A percentile compares a stretch with the other conserved stretches of the same genome.
Conservation (phyloP, 1,140 invertebrate species). For the Calephelis virginiensis region DNA sequence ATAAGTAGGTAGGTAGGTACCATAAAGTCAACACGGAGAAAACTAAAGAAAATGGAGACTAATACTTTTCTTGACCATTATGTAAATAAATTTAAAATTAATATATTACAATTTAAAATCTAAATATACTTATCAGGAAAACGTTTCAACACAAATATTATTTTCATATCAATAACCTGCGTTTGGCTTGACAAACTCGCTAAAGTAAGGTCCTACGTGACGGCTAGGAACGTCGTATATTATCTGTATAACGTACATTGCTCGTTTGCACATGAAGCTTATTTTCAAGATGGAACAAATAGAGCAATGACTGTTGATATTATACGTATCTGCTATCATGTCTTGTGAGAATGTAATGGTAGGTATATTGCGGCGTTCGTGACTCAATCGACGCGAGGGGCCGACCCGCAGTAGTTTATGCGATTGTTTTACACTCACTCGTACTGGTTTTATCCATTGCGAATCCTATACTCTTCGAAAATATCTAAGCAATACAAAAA, state of each 20-base stretch:
- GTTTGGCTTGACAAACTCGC: conserved; percentile 15
- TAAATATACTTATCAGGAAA: conserved; percentile 3
- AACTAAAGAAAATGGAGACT: not conserved
- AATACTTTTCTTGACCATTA: not conserved
- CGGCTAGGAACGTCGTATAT: no score
- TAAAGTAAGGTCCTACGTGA: not conserved
- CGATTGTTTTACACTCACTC: conserved; percentile 7
- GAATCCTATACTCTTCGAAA: not conserved
- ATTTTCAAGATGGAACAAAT: not conserved
- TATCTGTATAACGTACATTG: not conserved
- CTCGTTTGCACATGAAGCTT: not conserved
- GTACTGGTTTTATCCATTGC: conserved; percentile 10
- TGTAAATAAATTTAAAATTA: not conserved
- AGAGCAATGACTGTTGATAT: not conserved
- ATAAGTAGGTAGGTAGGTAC: not conserved
- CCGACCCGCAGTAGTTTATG: conserved; percentile 3
- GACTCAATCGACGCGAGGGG: conserved; percentile 15
- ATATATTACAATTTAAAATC: conserved; percentile 1
- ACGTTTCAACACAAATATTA: conserved; percentile 1
- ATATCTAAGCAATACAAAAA: not conserved
- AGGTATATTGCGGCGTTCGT: conserved; percentile 13
- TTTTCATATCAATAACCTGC: conserved; percentile 17
- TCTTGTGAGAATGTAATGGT: conserved; percentile 6
- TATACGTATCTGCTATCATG: not conserved
- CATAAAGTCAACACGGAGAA: not conserved